Conservation (phyloP, 2,797 vertebrate species). For the Hipposideros larvatus region DNA sequence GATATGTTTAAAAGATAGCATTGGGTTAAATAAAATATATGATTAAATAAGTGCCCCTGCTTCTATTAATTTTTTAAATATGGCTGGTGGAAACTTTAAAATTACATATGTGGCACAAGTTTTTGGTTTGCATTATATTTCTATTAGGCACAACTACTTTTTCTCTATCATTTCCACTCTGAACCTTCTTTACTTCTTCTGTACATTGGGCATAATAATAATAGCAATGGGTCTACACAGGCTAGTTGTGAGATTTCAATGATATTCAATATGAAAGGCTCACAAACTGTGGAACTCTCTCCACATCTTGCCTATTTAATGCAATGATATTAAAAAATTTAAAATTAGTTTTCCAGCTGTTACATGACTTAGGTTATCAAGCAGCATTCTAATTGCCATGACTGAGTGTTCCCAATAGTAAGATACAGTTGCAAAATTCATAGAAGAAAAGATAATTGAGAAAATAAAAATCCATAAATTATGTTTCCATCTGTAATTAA, state of each 20-base stretch:
- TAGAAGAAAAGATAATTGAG: conserved; percentile 22
- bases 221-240: background rate
- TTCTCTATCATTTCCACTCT: background rate
- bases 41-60: background rate
- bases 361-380: background rate
- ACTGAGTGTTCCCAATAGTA: background rate
- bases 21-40: background rate
- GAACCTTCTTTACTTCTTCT: background rate
- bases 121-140: background rate
- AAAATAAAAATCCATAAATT: conserved; percentile 44
- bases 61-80: background rate
- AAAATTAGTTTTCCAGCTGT: background rate
- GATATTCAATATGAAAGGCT: background rate
- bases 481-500: background rate
- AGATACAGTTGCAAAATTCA: background rate
- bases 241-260: background rate
- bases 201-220: background rate
- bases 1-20: background rate
- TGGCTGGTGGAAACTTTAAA: background rate
- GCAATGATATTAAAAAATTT: background rate
- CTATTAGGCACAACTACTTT: background rate
- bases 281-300: background rate
- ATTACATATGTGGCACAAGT: background rate
- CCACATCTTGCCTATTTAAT: background rate
- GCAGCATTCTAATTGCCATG: background rate